These are phyloP conservation scores for Contarinia nasturtii DNA, from an alignment of 1,140 invertebrate genomes.

Conservation along the genomic window DNA sequence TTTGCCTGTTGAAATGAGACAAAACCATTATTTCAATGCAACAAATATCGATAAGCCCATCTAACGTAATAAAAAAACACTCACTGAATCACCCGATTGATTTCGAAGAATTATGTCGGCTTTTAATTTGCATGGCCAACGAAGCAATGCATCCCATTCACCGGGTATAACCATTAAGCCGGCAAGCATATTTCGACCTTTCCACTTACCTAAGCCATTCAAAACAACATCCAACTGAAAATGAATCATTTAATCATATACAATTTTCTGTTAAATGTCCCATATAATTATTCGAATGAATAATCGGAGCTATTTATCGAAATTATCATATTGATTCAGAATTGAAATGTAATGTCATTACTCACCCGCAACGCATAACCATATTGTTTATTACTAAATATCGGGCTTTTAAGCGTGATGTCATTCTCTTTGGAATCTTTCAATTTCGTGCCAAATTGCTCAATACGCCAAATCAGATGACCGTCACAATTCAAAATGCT, in stretches of 20 bases:
- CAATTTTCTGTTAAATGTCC: too few species aligned
- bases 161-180: conserved; percentile 41
- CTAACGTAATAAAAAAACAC: conserved; percentile 11
- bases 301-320: background rate
- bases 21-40: background rate
- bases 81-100: conserved; percentile 28
- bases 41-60: conserved; percentile 2
- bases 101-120: conserved; percentile 40
- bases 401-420: conserved; percentile 34
- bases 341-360: conserved; percentile 1
- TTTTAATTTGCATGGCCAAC: conserved; percentile 44
- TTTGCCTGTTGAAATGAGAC: conserved; percentile 26
- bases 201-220: conserved; percentile 53
- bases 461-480: conserved; percentile 45
- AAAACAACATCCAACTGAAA: conserved; percentile 39
- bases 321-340: too few species aligned
- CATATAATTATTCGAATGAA: background rate
- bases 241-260: background rate
- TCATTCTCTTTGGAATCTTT: conserved; percentile 41
- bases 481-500: conserved; percentile 24
- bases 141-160: conserved; percentile 44
- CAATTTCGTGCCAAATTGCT: conserved; percentile 39
- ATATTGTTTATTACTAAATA: conserved; percentile 43
- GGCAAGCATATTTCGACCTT: conserved; percentile 42
- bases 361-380: conserved; percentile 48